These are phyloP conservation scores for Drosophila jambulina DNA, from an alignment of 1,140 invertebrate species.

Conservation along the genomic window DNA sequence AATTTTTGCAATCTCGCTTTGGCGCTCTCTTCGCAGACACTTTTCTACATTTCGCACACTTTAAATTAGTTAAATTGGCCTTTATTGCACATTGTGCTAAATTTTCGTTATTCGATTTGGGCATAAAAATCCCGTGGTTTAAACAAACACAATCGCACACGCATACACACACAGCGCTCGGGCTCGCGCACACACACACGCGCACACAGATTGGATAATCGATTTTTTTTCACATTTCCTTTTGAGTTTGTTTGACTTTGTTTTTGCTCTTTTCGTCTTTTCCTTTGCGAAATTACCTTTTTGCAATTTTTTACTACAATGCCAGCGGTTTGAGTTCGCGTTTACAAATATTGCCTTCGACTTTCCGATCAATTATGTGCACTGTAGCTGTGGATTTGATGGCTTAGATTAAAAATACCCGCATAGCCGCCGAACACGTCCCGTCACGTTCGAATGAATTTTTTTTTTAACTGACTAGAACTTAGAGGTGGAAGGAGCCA, in stretches of 20 bases:
- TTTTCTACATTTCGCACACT: constrained; percentile 62
- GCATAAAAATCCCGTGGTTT: constrained; percentile 58
- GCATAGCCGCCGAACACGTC: constrained; percentile 73
- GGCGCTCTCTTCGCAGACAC: constrained; percentile 37
- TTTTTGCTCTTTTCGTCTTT: constrained; percentile 16
- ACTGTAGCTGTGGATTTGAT: constrained; percentile 59
- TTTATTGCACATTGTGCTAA: constrained; percentile 52
- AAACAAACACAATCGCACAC: constrained; percentile 63
- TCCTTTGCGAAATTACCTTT: constrained; percentile 62
- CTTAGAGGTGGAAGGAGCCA: too few relatives aligned
- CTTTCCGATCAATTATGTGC: constrained; percentile 60
- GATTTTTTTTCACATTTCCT: constrained; percentile 67
- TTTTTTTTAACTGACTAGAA: neutral
- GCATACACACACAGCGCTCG: constrained; percentile 41
- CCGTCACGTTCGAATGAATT: constrained; percentile 40
- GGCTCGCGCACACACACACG: constrained; percentile 38
- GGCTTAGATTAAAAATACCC: constrained; percentile 80
- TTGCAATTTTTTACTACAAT: constrained; percentile 58
- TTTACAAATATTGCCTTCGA: constrained; percentile 67
- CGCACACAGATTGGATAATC: constrained; percentile 77
- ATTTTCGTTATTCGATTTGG: constrained; percentile 41
- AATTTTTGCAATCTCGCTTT: constrained; percentile 30
- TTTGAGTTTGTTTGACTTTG: constrained; percentile 51
- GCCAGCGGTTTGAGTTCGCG: constrained; percentile 62
- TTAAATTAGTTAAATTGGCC: constrained; percentile 51